Percentiles rank a stretch among this genome's conserved stretches.
phyloP scores from a whole-genome alignment of 2,888 invertebrate genomes.

The Heliconius ismenius region DNA sequence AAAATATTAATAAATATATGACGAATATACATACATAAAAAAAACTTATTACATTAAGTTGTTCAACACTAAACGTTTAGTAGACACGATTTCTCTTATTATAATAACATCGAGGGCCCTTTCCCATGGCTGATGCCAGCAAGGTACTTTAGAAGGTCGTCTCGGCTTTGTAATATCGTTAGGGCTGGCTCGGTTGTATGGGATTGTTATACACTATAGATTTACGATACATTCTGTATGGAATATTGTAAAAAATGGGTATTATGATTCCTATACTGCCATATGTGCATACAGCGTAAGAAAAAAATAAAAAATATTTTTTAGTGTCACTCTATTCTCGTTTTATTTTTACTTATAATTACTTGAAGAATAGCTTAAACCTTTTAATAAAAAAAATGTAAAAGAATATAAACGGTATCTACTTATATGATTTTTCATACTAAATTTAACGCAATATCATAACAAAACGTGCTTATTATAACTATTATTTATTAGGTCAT shows the following conservation, averaged over 20 bases:
- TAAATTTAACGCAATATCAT: background rate
- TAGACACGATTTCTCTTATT: slow-evolving; percentile 35
- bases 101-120: slow-evolving; percentile 36
- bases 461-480: background rate
- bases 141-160: slow-evolving; percentile 39
- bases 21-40: background rate
- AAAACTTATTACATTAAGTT: background rate
- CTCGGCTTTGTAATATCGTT: slow-evolving; percentile 29
- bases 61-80: slow-evolving; percentile 24
- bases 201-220: background rate
- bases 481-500: background rate
- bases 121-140: slow-evolving; percentile 26
- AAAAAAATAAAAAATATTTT: no score
- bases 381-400: no score
- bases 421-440: background rate
- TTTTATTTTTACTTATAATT: background rate
- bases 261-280: background rate
- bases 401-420: background rate
- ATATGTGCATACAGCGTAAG: no score
- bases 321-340: background rate
- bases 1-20: no score
- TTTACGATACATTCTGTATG: background rate
- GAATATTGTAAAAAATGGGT: background rate
- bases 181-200: slow-evolving; percentile 29
- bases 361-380: background rate